A percentile compares a stretch with the other conserved stretches of the same genome.
Evolutionary conservation across 2,113 vertebrate species (phyloP).

Genomic region (Pachycephala philippinensis): DNA sequence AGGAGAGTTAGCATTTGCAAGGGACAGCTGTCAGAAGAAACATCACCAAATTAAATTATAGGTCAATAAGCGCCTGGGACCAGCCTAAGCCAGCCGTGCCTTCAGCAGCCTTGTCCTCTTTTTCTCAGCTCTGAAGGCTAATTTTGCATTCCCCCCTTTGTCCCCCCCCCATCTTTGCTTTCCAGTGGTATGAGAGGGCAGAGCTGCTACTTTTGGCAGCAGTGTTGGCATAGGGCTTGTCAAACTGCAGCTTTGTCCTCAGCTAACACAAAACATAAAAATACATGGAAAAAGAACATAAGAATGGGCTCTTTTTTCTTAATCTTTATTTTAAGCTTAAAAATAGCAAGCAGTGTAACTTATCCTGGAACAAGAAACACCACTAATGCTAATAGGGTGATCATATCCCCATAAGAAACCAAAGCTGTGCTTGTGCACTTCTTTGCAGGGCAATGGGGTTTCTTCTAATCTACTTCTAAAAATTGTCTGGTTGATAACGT

Average conservation of each 20-base stretch:
- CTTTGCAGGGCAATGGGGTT: background rate
- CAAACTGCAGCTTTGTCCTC: background rate
- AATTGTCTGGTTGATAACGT: background rate
- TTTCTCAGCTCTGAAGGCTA: background rate
- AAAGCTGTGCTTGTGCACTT: background rate
- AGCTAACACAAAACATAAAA: background rate
- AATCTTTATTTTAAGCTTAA: background rate
- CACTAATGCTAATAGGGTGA: background rate
- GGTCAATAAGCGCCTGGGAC: background rate
- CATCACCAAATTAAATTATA: background rate
- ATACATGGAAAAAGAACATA: background rate
- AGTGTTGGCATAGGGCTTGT: background rate
- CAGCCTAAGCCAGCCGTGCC: background rate
- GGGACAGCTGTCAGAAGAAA: background rate
- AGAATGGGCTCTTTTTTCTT: background rate
- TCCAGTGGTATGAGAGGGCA: background rate
- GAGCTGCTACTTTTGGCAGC: conserved; percentile 2
- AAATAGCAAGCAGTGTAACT: background rate
- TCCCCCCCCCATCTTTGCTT: background rate
- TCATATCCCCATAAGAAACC: background rate
- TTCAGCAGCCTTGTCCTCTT: background rate
- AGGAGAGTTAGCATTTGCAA: background rate
- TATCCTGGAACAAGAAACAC: background rate
- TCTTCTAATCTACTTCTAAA: background rate
- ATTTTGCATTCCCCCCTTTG: background rate